These are phyloP conservation scores for Timema cristinae DNA, from an alignment of 2,888 invertebrate species.

Conservation along the genomic window DNA sequence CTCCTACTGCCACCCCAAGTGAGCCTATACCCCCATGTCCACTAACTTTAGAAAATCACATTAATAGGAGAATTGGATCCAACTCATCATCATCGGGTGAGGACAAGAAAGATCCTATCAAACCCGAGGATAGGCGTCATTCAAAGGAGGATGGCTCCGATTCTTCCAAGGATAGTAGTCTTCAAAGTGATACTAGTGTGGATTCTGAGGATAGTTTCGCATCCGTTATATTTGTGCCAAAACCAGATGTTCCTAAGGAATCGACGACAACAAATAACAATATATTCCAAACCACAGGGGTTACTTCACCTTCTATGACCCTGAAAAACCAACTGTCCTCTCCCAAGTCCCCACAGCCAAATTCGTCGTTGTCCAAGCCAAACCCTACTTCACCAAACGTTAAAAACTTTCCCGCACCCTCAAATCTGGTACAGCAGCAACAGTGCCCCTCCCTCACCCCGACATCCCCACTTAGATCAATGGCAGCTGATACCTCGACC, in stretches of 20 bases:
- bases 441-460: too few relatives aligned
- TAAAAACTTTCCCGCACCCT: not conserved
- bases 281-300: not conserved
- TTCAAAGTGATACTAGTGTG: constrained; percentile 90
- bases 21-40: constrained; percentile 24
- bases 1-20: constrained; percentile 26
- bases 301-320: constrained; percentile 58
- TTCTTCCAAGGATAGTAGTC: constrained; percentile 56
- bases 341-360: constrained; percentile 38
- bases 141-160: constrained; percentile 81
- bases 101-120: constrained; percentile 23
- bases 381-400: not conserved
- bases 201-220: constrained; percentile 93
- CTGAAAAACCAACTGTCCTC: constrained; percentile 31
- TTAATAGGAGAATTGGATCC: constrained; percentile 21
- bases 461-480: too few relatives aligned
- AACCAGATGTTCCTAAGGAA: constrained; percentile 55
- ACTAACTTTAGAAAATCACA: constrained; percentile 26
- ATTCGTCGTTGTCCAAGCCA: constrained; percentile 34
- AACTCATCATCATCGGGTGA: constrained; percentile 17
- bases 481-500: too few relatives aligned
- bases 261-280: constrained; percentile 12
- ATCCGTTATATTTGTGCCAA: constrained; percentile 87
- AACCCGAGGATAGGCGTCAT: constrained; percentile 53
- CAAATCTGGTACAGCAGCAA: too few relatives aligned